Base-by-base conservation (phyloP, 2,113 vertebrate species). In the Cepphus grylle region DNA sequence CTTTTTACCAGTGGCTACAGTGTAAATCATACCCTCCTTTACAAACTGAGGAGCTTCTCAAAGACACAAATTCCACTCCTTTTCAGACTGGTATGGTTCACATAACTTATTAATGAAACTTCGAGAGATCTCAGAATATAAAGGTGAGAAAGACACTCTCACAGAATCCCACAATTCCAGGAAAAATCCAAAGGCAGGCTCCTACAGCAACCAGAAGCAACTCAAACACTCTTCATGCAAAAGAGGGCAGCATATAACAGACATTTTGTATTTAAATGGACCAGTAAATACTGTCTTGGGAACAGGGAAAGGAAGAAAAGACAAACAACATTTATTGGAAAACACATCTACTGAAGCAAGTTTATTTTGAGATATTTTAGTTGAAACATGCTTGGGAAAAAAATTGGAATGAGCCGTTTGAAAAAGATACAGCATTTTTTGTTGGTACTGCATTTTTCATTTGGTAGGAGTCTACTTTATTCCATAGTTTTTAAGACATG, bases 311-410 rank as follows among this genome's bases (percentile, higher is more conserved):
- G 10, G 9, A 74, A 74, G 20, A 86, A 65, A 72, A 61, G 14
- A 82, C 29, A 62, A 70, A 56, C 13, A 85, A 59, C n/a, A 78
- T 72, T 92, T 93, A 90, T 61, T 87, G 73, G 65, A 65, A 97
- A 93, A 70, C 42, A 93, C 82, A 94, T 82, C 78, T 84, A 86
- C 25, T 71, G 67, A 86, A 94, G 40, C 43, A 95, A 88, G 94
- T 96, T 96, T 97, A 81, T 96, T 98, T 92, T 97, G 67, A 96
- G 81, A 96, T 20, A 72, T 82, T 97, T 93, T 63, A 96, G 74
- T 94, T 90, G 93, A 98, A 97, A 96, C 69, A 93, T 5, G 5
- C 88, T 96, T 91, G 84, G 90, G 86, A 91, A 97, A 98, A 98
- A 96, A 74, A 87, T 17, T 94, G 47, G 77, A 96, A 96, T 91